Evolutionary conservation across 30 jellyfish, hydroid and myxozoan species (phyloP).

Genomic region (Mastigias papua): DNA sequence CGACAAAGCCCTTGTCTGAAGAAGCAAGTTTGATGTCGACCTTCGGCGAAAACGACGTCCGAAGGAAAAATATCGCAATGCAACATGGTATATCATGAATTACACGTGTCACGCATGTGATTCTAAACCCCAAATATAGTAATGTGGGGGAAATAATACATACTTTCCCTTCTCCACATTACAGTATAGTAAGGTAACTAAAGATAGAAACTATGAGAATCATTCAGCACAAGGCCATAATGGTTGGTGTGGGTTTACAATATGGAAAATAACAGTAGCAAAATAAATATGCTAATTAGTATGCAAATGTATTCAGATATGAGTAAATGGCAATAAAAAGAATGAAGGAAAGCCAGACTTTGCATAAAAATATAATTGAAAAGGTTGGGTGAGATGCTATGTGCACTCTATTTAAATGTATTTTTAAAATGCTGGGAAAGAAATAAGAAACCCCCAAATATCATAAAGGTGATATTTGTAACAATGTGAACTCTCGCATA

Average conservation of each 20-base stretch:
- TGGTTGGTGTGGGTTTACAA: background rate
- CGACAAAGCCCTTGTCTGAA: slow-evolving; percentile 36
- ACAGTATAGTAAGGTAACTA: background rate
- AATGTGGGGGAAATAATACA: background rate
- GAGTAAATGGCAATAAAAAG: background rate
- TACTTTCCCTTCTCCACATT: background rate
- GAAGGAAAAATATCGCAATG: slow-evolving; percentile 65
- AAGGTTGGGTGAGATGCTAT: too few species aligned
- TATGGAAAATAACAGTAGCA: background rate
- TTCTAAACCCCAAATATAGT: slow-evolving; percentile 45
- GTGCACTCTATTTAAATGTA: too few species aligned
- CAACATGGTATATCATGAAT: slow-evolving; percentile 52
- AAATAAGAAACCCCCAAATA: too few species aligned
- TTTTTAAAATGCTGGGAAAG: too few species aligned
- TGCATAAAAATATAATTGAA: too few species aligned
- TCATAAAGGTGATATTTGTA: too few species aligned
- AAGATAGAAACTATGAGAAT: background rate
- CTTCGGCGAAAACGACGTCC: slow-evolving; percentile 39
- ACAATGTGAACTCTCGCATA: too few species aligned
- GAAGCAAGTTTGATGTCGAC: slow-evolving; percentile 51
- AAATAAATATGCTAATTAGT: background rate
- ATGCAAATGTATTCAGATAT: background rate
- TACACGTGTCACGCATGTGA: slow-evolving; percentile 83
- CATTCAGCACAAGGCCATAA: background rate
- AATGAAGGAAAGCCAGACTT: background rate